Evolutionary conservation across 1,140 invertebrate genomes (phyloP).

Genomic region (Platyscapa corneri): DNA sequence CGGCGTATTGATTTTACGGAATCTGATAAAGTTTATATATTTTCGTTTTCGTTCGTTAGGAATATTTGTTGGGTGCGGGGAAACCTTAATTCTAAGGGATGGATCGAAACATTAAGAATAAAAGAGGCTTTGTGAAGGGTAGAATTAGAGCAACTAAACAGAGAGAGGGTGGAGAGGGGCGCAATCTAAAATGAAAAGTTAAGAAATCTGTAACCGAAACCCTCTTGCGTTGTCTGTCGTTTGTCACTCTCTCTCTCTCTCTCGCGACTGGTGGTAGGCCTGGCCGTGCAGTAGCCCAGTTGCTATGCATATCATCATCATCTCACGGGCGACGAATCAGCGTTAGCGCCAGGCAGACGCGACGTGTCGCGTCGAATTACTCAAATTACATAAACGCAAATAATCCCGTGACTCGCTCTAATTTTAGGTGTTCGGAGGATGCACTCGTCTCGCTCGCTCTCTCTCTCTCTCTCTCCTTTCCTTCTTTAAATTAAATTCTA

Average conservation of each 20-base stretch:
- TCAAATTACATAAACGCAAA: constrained; percentile 35
- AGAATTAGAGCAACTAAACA: background rate
- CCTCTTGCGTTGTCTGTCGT: background rate
- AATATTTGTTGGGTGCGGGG: no score
- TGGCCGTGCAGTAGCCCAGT: no score
- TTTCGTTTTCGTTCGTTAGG: no score
- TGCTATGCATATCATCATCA: constrained; percentile 23
- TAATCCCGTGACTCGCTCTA: constrained; percentile 12
- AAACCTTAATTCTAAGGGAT: no score
- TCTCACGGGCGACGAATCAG: background rate
- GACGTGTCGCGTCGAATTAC: constrained; percentile 33
- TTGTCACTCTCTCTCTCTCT: background rate
- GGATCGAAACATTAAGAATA: no score
- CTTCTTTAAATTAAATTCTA: background rate
- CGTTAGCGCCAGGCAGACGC: background rate
- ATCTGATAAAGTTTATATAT: no score
- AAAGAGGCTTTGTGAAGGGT: no score
- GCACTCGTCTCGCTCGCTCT: no score
- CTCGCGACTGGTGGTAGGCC: background rate
- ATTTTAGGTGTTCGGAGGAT: background rate
- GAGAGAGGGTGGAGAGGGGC: background rate
- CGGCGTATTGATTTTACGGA: no score
- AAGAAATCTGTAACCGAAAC: constrained; percentile 19
- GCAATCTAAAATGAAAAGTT: constrained; percentile 26
- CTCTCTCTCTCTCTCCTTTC: background rate